Percentiles rank a stretch among this genome's conserved stretches.
These are phyloP conservation scores for Leptogaster cylindrica DNA, from an alignment of 2,888 invertebrate species.

Conservation along the genomic window DNA sequence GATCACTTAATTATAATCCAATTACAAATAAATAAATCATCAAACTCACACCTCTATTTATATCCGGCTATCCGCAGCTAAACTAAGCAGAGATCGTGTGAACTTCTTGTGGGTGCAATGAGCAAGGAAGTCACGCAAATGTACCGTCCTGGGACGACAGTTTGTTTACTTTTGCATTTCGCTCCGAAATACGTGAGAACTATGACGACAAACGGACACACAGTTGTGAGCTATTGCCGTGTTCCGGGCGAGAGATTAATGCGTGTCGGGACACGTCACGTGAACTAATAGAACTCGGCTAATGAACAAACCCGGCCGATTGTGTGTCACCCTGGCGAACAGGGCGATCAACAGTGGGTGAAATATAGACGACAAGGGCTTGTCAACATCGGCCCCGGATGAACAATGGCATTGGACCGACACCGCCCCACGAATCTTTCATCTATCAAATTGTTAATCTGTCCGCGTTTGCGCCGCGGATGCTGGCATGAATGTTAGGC, in stretches of 20 bases:
- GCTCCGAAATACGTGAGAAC: conserved; percentile 23
- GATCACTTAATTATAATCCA: conserved; percentile 53
- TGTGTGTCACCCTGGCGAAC: conserved; percentile 2
- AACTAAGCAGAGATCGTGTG: conserved; percentile 26
- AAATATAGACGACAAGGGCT: conserved; percentile 26
- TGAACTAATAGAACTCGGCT: conserved; percentile 29
- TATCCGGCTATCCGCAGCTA: conserved; percentile 19
- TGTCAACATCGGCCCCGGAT: conserved; percentile 19
- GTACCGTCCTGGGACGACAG: conserved; percentile 13
- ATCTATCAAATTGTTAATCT: conserved; percentile 38
- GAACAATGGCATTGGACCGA: conserved; percentile 4
- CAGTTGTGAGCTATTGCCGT: conserved; percentile 31
- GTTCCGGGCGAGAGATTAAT: conserved; percentile 9
- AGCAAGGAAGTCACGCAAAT: conserved; percentile 35
- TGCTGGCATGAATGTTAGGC: conserved; percentile 32
- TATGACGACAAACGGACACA: conserved; percentile 8
- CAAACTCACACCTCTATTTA: conserved; percentile 47
- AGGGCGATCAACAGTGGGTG: conserved; percentile 17
- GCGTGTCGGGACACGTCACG: conserved; percentile 9
- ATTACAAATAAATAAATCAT: conserved; percentile 52
- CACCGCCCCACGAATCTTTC: conserved; percentile 8
- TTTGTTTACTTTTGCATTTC: conserved; percentile 31
- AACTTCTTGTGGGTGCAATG: conserved; percentile 3
- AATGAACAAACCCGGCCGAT: conserved; percentile 36
- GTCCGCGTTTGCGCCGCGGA: conserved; percentile 23